Evolutionary conservation across 2,888 invertebrate species (phyloP), one percentile per base, ranked within the genome.

Genomic region (Ennomos fuscantarius): DNA sequence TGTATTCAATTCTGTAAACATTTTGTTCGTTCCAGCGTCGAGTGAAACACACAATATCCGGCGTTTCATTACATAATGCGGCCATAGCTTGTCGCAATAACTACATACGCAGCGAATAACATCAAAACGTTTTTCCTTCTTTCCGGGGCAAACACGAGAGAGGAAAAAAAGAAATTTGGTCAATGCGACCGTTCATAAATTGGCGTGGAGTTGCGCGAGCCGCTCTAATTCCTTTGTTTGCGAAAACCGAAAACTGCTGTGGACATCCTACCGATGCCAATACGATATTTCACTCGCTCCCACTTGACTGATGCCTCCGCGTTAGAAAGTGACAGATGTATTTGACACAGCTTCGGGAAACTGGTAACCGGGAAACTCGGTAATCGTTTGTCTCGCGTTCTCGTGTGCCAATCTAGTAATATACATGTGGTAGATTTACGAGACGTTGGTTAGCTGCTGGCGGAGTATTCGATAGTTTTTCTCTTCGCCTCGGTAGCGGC

Each of bases 221-320:
- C 79, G 84, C 77, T 85, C 88, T 87, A 88, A 89, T 88, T 86
- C 86, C 87, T 89, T 89, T 88, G 89, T 89, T 88, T 89, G 87
- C 82, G 78, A 84, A 86, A 87, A 86, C 86, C 86, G 84, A 87
- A 87, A 86, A 86, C 86, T 83, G 86, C 76, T 73, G 77, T 73
- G 80, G 83, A 81, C 82, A 80, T 81, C 79, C 76, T 74, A 70
- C 72, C 79, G 70, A 72, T 76, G 77, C 76, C 79, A 75, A 77
- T 79, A 72, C 81, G 74, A 86, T 87, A 86, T 84, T 84, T 86
- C 84, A 86, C 87, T 83, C 87, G 74, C 81, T 87, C 86, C 63
- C 81, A 76, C 86, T 80, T 86, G 84, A 87, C 77, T 80, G 86
- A 86, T 84, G 67, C 69, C 70, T 72, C 56, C 63, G 70, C 61